Base-by-base conservation (phyloP, 2,113 vertebrate species). In the Crocuta crocuta region DNA sequence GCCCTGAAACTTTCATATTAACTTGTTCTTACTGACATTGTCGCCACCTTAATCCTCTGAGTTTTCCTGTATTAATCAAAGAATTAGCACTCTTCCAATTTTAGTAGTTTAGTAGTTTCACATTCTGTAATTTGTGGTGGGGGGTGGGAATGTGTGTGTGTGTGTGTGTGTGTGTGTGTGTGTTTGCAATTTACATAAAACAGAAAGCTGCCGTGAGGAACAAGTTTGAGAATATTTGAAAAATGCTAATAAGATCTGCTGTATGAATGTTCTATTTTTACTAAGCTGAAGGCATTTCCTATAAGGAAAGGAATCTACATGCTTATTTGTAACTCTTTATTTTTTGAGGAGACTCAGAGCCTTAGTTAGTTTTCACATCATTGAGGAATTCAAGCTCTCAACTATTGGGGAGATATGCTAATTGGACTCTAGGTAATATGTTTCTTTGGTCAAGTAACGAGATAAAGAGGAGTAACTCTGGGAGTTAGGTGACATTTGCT, bases 251-350 rank as follows among this genome's bases (percentile, higher is more conserved):
- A 93, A 70, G 53, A 35, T 17, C 4, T 33, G 17, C 23, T 71
- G 2, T 80, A 53, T 65, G 45, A 53, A 53, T 48, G 26, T 82
- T 80, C 48, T 78, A 31, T 89, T n/a, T 92, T 78, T 61, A 26
- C 82, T 87, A 92, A 26, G 43, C 26, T 23, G 58, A 92, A 66
- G 74, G 35, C 10, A 76, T 78, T 96, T 96, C 85, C 50, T 61
- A 39, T 50, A 88, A 61, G 55, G 35, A 85, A 96, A 58, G 31
- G 5, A 63, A 79, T 73, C 76, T 79, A 4, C 33, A 45, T 21
- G 48, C 43, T 94, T 85, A 53, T 94, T 86, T 97, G 86, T 71
- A 50, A 76, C 78, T 61, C 50, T 86, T 96, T 58, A 58, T 85
- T 55, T 97, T 96, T 61, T 95, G n/a, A 66, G 26, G 21, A 53